These are phyloP conservation scores for Drosophila biarmipes DNA, from an alignment of 1,140 invertebrate genomes.

Conservation along the genomic window DNA sequence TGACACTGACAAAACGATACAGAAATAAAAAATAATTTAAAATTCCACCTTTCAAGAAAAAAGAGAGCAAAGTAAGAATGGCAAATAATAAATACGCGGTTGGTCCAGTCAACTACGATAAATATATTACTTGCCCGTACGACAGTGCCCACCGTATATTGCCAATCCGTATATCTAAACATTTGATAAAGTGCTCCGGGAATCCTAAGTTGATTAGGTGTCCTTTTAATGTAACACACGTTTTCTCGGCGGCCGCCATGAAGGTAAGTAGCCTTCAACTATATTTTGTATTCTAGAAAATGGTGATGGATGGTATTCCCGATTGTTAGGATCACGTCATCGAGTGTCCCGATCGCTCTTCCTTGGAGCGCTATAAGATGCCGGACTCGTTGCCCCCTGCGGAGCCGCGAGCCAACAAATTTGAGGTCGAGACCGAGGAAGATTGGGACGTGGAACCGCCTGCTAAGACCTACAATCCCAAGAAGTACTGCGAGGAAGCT, in stretches of 20 bases:
- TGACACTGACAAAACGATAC: too few relatives aligned
- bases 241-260: background rate
- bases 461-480: conserved; percentile 35
- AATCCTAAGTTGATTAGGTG: conserved; percentile 26
- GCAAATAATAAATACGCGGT: background rate
- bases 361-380: background rate
- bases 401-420: background rate
- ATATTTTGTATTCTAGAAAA: accelerated
- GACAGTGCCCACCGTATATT: conserved; percentile 20
- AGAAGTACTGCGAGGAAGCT: background rate
- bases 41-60: background rate
- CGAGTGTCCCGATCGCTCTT: conserved; percentile 1
- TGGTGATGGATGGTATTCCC: background rate
- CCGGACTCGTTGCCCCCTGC: background rate
- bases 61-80: background rate
- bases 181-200: conserved; percentile 25
- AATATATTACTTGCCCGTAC: conserved; percentile 29
- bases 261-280: background rate
- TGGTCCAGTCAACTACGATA: background rate
- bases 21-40: background rate
- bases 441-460: conserved; percentile 50
- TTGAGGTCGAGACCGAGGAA: conserved; percentile 12
- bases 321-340: conserved; percentile 14
- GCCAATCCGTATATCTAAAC: conserved; percentile 2
- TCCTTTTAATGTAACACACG: conserved; percentile 31